Evolutionary conservation across 2,797 vertebrate species (phyloP), one percentile per base, ranked within the genome.

Genomic region (Xenentodon cancila): DNA sequence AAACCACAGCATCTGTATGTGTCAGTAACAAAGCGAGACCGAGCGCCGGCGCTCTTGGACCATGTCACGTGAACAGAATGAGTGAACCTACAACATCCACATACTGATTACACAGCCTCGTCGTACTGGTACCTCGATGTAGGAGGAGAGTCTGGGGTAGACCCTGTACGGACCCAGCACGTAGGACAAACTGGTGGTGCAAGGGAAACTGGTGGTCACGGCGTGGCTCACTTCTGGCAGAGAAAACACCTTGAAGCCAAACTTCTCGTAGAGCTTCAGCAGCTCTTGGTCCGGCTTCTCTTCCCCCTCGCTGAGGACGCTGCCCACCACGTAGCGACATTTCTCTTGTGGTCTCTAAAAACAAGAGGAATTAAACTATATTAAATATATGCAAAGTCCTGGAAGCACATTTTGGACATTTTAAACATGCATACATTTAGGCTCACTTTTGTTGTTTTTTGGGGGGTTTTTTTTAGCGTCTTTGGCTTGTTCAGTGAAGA

Each of bases 191-290:
- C 94, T 85, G 0, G 95, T 97, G 59, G 93, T 94, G 89, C 92
- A 93, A 0, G 96, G 96, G 84, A 99, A 99, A 59, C 84, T 91
- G 13, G 96, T 92, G 73, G 94, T 96, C 72, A 99, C 96, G 18
- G 96, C 96, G 0, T 99, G 96, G 85, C 93, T 96, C 75, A 97
- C 95, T 76, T 95, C 95, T 0, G 97, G 97, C 74, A 99, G 93
- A 57, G 93, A 95, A 88, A 96, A 95, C 74, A 99, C 89, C 86
- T 94, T 96, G 89, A 97, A 99, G 80, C 96, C 96, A 25, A 92
- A 96, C 74, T 95, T 95, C 89, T 96, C 94, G 27, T 96, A 99
- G 46, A 92, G 88, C 52, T 92, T 91, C 87, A 94, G 89, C 71
- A 96, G 91, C 49, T 96, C 94, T 17, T 93, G 90, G 0, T 94